Percentiles rank a stretch among this genome's conserved stretches.
These are phyloP conservation scores for Neuroscelio doddi DNA, from an alignment of 2,888 invertebrate species.

Conservation along the genomic window DNA sequence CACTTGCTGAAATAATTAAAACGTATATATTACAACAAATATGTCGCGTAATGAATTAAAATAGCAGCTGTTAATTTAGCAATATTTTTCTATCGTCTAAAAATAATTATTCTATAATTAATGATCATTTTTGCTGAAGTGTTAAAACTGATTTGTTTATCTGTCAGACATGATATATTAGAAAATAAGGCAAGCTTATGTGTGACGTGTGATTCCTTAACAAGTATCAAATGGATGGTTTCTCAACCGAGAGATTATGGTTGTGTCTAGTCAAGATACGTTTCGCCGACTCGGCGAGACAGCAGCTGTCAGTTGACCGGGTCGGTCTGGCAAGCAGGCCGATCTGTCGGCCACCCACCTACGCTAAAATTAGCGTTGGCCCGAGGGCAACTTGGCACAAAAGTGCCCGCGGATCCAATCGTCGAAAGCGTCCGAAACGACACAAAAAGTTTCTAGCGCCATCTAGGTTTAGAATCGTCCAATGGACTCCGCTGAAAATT, in stretches of 20 bases:
- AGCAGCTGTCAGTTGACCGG: conserved; percentile 59
- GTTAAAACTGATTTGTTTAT: no score
- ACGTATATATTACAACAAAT: no score
- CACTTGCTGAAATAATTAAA: no score
- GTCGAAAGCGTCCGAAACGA: conserved; percentile 12
- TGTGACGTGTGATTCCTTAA: neutral
- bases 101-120: no score
- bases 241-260: conserved; percentile 16
- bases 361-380: conserved; percentile 64
- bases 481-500: no score
- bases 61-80: no score
- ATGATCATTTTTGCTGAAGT: no score
- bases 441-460: neutral
- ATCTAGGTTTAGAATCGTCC: neutral
- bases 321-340: conserved; percentile 59
- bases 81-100: no score
- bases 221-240: neutral
- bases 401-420: conserved; percentile 41
- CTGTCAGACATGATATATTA: no score
- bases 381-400: conserved; percentile 44
- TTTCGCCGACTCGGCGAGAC: conserved; percentile 50
- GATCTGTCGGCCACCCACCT: conserved; percentile 55
- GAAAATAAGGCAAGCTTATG: neutral
- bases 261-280: conserved; percentile 31
- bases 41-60: no score